phyloP scores from a whole-genome alignment of 2,113 vertebrate genomes.

The Muntiacus reevesi region DNA sequence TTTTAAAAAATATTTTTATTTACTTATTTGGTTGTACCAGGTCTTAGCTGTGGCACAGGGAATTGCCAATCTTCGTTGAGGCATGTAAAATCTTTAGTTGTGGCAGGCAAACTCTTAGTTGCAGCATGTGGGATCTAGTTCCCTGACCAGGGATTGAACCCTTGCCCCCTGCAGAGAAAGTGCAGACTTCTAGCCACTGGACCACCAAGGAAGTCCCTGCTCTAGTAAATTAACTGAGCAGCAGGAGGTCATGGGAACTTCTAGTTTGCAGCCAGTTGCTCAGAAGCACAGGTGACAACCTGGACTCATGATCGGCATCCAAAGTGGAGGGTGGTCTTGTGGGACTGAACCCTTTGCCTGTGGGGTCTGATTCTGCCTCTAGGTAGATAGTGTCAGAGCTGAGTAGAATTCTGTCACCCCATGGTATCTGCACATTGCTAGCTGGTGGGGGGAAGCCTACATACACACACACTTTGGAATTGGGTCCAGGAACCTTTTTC shows the following conservation, averaged over 20 bases:
- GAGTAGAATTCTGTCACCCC: neutral
- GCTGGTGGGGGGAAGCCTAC: neutral
- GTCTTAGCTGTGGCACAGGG: neutral
- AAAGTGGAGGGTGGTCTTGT: neutral
- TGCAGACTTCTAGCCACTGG: neutral
- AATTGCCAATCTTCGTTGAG: neutral
- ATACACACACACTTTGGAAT: neutral
- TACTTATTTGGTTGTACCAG: neutral
- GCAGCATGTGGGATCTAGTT: neutral
- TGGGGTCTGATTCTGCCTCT: neutral
- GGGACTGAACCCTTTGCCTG: neutral
- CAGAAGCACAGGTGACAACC: neutral
- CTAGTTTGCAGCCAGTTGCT: neutral
- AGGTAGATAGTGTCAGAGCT: neutral
- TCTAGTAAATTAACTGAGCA: neutral
- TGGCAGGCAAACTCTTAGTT: neutral
- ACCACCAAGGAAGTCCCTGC: neutral
- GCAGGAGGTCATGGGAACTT: neutral
- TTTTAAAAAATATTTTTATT: neutral
- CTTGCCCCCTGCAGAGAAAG: neutral
- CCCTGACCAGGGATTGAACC: neutral
- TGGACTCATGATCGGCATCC: neutral
- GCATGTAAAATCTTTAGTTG: neutral
- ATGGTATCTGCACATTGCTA: neutral
- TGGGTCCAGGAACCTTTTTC: neutral